Evolutionary conservation across 2,888 invertebrate genomes (phyloP).

Genomic region (Cheilosia vulpina): DNA sequence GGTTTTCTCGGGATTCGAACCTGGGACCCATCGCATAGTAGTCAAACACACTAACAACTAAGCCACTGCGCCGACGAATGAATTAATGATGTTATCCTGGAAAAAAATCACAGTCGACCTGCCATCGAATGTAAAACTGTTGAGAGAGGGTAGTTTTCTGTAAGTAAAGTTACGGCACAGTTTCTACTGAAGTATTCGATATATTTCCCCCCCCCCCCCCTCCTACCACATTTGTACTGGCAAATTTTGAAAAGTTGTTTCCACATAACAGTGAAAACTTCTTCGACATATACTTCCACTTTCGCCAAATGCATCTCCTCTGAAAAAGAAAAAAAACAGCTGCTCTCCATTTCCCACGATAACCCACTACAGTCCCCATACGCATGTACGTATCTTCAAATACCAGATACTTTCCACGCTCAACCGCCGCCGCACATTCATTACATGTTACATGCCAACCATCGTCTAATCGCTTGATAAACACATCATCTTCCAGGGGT

Average conservation of each 20-base stretch:
- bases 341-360: slow-evolving; percentile 43
- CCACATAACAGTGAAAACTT: background rate
- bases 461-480: slow-evolving; percentile 59
- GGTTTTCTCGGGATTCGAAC: too few relatives aligned
- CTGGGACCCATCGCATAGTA: too few relatives aligned
- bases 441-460: slow-evolving; percentile 38
- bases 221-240: too few relatives aligned
- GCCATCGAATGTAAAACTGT: too few relatives aligned
- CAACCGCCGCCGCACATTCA: slow-evolving; percentile 24
- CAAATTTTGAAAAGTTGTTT: background rate
- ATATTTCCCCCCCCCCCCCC: too few relatives aligned
- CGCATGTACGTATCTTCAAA: slow-evolving; percentile 11
- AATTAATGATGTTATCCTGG: too few relatives aligned
- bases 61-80: too few relatives aligned
- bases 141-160: too few relatives aligned
- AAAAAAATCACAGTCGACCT: too few relatives aligned
- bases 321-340: background rate
- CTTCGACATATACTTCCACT: background rate
- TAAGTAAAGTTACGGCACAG: too few relatives aligned
- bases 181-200: too few relatives aligned
- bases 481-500: slow-evolving; percentile 24
- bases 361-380: slow-evolving; percentile 38
- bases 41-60: too few relatives aligned
- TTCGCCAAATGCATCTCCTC: slow-evolving; percentile 1
- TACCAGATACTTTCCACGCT: slow-evolving; percentile 59